These are phyloP conservation scores for Tangara arthus DNA, from an alignment of 2,797 vertebrate species.

Conservation along the genomic window DNA sequence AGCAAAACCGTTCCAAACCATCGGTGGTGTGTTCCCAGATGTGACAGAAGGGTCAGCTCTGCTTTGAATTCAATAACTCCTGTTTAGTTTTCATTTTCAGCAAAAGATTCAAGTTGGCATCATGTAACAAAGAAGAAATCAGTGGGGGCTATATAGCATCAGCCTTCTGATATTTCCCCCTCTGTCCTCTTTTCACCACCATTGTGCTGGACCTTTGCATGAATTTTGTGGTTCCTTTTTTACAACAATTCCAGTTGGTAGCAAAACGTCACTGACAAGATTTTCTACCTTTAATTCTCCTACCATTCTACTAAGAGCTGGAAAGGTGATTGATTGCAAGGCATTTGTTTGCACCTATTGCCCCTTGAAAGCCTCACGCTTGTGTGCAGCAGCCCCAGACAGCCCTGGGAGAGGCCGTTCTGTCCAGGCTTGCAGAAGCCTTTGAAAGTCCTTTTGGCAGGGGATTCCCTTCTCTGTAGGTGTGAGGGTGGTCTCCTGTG, in stretches of 20 bases:
- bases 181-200: not conserved
- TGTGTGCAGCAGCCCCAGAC: not conserved
- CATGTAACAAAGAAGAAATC: not conserved
- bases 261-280: not conserved
- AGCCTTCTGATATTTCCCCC: not conserved
- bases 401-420: rapidly evolving
- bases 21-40: not conserved
- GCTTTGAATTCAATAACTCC: not conserved
- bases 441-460: not conserved
- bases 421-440: not conserved
- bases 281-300: not conserved
- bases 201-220: not conserved
- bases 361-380: not conserved
- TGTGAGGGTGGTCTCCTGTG: not conserved
- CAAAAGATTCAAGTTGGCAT: not conserved
- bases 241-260: not conserved
- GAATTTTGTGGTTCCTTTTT: not conserved
- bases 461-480: not conserved
- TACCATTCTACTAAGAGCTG: not conserved
- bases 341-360: not conserved
- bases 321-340: not conserved
- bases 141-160: not conserved
- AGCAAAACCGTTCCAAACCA: not conserved
- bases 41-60: not conserved
- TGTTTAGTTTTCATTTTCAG: not conserved